phyloP scores from a whole-genome alignment of 2,888 invertebrate genomes.

The Meteorus colon region DNA sequence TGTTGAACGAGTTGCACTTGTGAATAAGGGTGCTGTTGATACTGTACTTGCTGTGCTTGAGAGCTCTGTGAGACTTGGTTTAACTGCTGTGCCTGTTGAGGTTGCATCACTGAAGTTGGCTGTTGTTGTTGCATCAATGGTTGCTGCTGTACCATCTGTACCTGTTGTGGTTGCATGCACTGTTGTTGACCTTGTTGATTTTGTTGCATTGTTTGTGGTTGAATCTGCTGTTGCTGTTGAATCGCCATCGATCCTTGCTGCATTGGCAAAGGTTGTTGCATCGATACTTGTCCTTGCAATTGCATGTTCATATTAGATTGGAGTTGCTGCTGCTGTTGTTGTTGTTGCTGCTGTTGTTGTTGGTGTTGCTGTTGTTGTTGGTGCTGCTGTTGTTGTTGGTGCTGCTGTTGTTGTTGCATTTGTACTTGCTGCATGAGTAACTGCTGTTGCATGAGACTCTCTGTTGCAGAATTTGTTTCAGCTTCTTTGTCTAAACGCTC shows the following conservation, averaged over 20 bases:
- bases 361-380: slow-evolving; percentile 67
- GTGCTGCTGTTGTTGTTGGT: slow-evolving; percentile 54
- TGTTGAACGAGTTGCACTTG: slow-evolving; percentile 72
- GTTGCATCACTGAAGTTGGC: slow-evolving; percentile 63
- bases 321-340: slow-evolving; percentile 66
- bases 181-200: slow-evolving; percentile 72
- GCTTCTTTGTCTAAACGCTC: slow-evolving; percentile 71
- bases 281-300: slow-evolving; percentile 43
- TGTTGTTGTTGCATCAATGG: slow-evolving; percentile 72
- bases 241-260: slow-evolving; percentile 45
- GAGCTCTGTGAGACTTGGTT: slow-evolving; percentile 61
- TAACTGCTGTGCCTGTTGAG: slow-evolving; percentile 68
- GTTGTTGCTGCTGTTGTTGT: slow-evolving; percentile 64
- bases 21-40: slow-evolving; percentile 64
- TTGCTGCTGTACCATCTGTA: slow-evolving; percentile 73
- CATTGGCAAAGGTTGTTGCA: slow-evolving; percentile 47
- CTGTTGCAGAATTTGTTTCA: slow-evolving; percentile 55
- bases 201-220: slow-evolving; percentile 52
- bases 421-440: slow-evolving; percentile 71
- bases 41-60: slow-evolving; percentile 56
- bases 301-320: slow-evolving; percentile 52
- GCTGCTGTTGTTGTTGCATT: slow-evolving; percentile 63
- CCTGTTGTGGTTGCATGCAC: slow-evolving; percentile 71
- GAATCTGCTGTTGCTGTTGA: slow-evolving; percentile 55
- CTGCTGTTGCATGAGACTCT: slow-evolving; percentile 66